Evolutionary conservation across 2,888 invertebrate genomes (phyloP), one percentile per base, ranked within the genome.

Genomic region (Rosalia funebris): DNA sequence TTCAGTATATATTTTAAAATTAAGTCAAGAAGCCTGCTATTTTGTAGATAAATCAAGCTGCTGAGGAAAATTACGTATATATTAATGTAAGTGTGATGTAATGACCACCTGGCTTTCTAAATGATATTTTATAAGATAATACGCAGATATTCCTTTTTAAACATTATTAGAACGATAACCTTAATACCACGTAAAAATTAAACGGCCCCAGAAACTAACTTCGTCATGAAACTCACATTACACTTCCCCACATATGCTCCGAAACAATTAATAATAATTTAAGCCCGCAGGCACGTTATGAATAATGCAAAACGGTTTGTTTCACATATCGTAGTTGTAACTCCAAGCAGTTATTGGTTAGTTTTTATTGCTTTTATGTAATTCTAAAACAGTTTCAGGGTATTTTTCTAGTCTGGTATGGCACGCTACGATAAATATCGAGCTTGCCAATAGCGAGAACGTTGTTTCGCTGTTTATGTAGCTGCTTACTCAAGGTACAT

Each of bases 351-450:
- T 39, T 57, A 61, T 60, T 48, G 60, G 37, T 48, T 46, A 39
- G 48, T 25, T 50, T 50, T 50, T 37, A 50, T 50, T 25, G 39
- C 37, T 39, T 61, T 57, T 54, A 47, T 41, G 53, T 57, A 61
- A 61, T 61, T 61, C 57, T 52, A 52, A 47, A 42, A 32, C 61
- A 37, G 47, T 54, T 61, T 41, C 44, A 44, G 10, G 34, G 41
- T 19, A 61, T 53, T 57, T 61, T 57, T 61, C 53, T 41, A 56
- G 57, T 57, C 54, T 57, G 53, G 57, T 53, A 53, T 39, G 32
- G 57, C 19, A 45, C 36, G 52, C 57, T 11, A 39, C 34, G 4
- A 53, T 61, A 61, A 61, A 61, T 61, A 57, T 61, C 48, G 37
- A 20, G 17, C 57, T 54, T 57, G 54, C 57, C 50, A 48, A 61